These are phyloP conservation scores for Psittacula derbiana DNA, from an alignment of 2,797 vertebrate species.

Conservation along the genomic window DNA sequence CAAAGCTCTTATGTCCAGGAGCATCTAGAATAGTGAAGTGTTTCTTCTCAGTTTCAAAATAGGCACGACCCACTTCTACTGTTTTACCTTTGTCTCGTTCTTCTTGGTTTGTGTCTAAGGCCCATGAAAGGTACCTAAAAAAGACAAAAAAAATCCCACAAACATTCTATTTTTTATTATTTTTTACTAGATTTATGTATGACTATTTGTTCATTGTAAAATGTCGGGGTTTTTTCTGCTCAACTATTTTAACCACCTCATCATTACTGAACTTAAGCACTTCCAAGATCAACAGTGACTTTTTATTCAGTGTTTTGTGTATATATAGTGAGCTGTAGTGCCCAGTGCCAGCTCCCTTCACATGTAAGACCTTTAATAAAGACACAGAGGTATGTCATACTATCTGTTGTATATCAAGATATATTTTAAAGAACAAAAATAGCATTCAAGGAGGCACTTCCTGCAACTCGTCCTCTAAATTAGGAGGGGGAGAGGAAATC, in stretches of 20 bases:
- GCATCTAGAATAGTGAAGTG: slow-evolving; percentile 98
- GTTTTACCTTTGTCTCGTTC: slow-evolving; percentile 98
- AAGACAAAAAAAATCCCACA: not conserved
- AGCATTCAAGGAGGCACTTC: not conserved
- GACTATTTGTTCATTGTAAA: not conserved
- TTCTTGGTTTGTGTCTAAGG: slow-evolving; percentile 97
- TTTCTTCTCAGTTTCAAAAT: slow-evolving; percentile 97
- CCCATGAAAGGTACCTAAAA: slow-evolving; percentile 96
- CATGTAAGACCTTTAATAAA: not conserved
- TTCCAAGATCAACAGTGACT: not conserved
- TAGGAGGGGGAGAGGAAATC: not conserved
- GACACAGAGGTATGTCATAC: not conserved
- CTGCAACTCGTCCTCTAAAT: not conserved
- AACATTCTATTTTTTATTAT: not conserved
- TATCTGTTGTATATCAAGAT: not conserved
- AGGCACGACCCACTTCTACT: slow-evolving; percentile 95
- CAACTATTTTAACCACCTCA: not conserved
- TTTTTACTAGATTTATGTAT: not conserved
- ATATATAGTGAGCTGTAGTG: not conserved
- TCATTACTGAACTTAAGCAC: not conserved
- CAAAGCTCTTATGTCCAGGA: slow-evolving; percentile 97
- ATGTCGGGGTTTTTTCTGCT: not conserved
- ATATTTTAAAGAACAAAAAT: not conserved
- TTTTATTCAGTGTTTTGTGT: not conserved
- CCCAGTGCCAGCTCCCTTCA: not conserved